Base-by-base conservation (phyloP, 2,113 vertebrate species). In the Saccopteryx leptura region DNA sequence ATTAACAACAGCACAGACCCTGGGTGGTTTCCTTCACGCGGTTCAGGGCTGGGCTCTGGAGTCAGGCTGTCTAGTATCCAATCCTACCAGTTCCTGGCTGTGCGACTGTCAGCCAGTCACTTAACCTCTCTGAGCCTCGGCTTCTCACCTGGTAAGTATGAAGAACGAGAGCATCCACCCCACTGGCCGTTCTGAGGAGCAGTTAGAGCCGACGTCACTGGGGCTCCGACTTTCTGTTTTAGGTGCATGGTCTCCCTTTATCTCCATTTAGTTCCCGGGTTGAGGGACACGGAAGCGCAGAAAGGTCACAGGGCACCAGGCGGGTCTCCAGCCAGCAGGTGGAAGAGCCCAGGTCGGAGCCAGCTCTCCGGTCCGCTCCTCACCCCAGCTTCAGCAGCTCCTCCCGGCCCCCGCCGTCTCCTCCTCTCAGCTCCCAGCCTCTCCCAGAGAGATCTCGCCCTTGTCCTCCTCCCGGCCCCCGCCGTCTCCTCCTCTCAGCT, bases 171-270 rank as follows among this genome's bases (percentile, higher is more conserved):
- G 48, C 12, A 5, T 28, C 60, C 46, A 10, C 17, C 18, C 12
- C 24, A 7, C 39, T 14, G 48, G 56, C 4, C 13, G 39, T 54
- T 21, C 72, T 65, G 81, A 86, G 88, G 54, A 39, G 26, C 26
- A 1, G 0, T 18, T 19, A 56, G 33, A 17, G 58, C 39, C 14
- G 48, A 7, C 1, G 0, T 46, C 19, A 0, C 4, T 0, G 9
- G 74, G 19, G 46, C 31, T 3, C 60, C 7, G 78, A 10, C 18
- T 50, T 50, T n/a, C 11, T 17, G 31, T 23, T 10, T 28, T 7
- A 15, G 0, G 11, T 46, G 9, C 1, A 0, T 28, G 4, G 4
- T 15, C 54, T 63, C 46, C 18, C 13, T 69, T 23, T 54, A 58
- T 80, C 65, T 17, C 54, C 13, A 18, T 13, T 17, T 19, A 11